phyloP scores from a whole-genome alignment of 2,888 invertebrate genomes.

The Marronus borbonicus region DNA sequence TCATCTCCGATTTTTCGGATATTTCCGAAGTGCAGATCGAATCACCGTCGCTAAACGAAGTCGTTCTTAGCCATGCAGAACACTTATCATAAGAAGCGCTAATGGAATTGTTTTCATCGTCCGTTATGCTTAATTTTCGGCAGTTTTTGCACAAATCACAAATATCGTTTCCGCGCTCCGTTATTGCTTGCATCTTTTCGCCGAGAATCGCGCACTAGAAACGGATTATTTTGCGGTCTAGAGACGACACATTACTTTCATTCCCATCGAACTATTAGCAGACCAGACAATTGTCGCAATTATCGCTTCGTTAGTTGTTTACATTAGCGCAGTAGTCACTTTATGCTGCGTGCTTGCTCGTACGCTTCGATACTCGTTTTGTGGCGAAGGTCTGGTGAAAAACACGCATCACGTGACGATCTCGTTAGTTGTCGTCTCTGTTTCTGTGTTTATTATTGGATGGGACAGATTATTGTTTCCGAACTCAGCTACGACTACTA shows the following conservation, averaged over 20 bases:
- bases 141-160: conserved; percentile 21
- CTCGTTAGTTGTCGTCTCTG: not conserved
- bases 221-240: not conserved
- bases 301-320: too few relatives aligned
- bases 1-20: conserved; percentile 23
- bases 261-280: not conserved
- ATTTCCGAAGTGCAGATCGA: conserved; percentile 32
- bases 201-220: not conserved
- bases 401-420: not conserved
- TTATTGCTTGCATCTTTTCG: conserved; percentile 15
- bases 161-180: not conserved
- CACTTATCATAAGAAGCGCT: conserved; percentile 36
- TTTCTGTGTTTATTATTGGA: too few relatives aligned
- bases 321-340: too few relatives aligned
- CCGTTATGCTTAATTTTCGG: conserved; percentile 16
- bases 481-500: too few relatives aligned
- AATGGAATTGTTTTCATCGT: not conserved
- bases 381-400: not conserved
- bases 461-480: too few relatives aligned
- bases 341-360: too few relatives aligned
- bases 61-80: conserved; percentile 44
- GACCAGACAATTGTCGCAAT: too few relatives aligned
- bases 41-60: conserved; percentile 23
- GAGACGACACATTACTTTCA: not conserved
- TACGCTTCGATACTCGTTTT: too few relatives aligned